A percentile compares a stretch with the other conserved stretches of the same genome.
Conservation (phyloP, 2,888 invertebrate species). For the Stenchaetothrips biformis region DNA sequence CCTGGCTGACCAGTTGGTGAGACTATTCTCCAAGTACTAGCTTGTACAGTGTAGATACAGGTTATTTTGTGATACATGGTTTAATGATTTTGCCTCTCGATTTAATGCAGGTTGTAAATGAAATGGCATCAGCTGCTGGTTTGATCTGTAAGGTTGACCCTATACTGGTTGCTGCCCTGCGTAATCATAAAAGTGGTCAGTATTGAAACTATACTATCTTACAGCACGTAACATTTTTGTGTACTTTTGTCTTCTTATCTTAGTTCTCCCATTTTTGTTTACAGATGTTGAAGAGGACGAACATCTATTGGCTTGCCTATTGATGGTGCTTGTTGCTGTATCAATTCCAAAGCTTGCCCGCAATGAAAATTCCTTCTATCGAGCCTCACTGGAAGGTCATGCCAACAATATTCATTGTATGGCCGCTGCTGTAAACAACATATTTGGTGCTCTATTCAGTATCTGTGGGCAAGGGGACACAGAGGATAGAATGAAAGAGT, state of each 20-base stretch:
- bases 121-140: slow-evolving; percentile 97
- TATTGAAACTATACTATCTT: neutral
- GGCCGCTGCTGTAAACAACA: slow-evolving; percentile 91
- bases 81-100: neutral
- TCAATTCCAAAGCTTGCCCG: slow-evolving; percentile 92
- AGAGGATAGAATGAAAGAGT: slow-evolving; percentile 97
- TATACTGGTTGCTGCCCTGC: slow-evolving; percentile 81
- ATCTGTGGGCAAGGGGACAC: slow-evolving; percentile 95
- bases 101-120: slow-evolving; percentile 77
- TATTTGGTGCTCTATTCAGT: slow-evolving; percentile 94
- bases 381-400: slow-evolving; percentile 85
- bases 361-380: slow-evolving; percentile 82
- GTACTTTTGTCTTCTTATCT: too few species aligned
- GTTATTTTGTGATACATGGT: neutral
- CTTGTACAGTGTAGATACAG: neutral
- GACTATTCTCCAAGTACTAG: slow-evolving; percentile 30
- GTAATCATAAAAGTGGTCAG: slow-evolving; percentile 68
- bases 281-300: slow-evolving; percentile 85
- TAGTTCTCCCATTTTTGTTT: slow-evolving; percentile 33
- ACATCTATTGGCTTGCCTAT: slow-evolving; percentile 84
- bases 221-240: too few species aligned
- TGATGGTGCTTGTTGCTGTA: slow-evolving; percentile 99
- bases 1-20: slow-evolving; percentile 42
- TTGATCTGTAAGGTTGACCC: slow-evolving; percentile 92
- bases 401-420: slow-evolving; percentile 99